Conservation (phyloP, 2,797 vertebrate genomes). For the Helarctos malayanus region DNA sequence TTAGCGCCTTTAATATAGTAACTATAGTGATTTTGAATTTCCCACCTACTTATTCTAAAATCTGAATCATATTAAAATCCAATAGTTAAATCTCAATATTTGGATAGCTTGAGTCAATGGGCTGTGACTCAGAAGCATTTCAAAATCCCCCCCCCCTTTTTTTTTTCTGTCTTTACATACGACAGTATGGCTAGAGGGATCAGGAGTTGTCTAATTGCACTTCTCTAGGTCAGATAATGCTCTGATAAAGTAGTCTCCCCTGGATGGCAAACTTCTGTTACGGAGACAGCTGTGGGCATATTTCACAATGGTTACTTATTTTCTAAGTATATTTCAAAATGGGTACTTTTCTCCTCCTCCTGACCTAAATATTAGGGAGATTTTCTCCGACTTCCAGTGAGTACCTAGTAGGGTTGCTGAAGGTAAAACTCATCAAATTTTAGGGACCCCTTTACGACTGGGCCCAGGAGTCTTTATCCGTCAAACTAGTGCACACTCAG, state of each 20-base stretch:
- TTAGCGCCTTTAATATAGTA: background rate
- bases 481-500: background rate
- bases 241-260: background rate
- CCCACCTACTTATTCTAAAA: background rate
- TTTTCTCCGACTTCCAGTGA: background rate
- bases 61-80: background rate
- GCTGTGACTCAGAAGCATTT: background rate
- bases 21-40: background rate
- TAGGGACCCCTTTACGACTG: background rate
- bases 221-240: background rate
- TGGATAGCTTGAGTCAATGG: background rate
- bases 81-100: background rate
- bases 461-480: background rate
- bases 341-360: background rate
- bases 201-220: background rate
- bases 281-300: background rate
- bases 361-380: background rate
- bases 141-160: accelerated
- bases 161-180: background rate
- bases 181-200: background rate
- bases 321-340: background rate
- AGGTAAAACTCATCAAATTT: background rate
- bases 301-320: background rate
- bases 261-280: background rate
- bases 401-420: background rate